Evolutionary conservation across 2,888 invertebrate genomes (phyloP).

Genomic region (Drosophila prostipennis): DNA sequence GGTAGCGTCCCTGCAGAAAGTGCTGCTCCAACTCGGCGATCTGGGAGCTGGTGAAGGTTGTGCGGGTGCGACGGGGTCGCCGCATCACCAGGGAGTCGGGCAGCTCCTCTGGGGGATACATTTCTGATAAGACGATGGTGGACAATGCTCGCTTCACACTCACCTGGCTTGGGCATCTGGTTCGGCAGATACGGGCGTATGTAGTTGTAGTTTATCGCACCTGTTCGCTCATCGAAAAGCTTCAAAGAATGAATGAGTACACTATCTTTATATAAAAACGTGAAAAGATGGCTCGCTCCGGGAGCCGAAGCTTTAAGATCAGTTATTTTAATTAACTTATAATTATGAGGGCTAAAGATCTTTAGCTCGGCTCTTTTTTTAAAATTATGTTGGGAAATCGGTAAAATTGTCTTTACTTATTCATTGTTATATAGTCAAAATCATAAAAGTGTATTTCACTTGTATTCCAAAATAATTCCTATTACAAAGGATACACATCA

Average conservation of each 20-base stretch:
- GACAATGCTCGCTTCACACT: slow-evolving; percentile 23
- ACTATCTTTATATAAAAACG: slow-evolving; percentile 13
- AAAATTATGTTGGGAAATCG: no score
- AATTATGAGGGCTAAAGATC: no score
- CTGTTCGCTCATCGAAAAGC: slow-evolving; percentile 75
- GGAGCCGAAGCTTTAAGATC: neutral
- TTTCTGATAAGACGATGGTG: neutral
- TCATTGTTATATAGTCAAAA: no score
- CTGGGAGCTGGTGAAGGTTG: slow-evolving; percentile 77
- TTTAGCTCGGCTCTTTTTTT: no score
- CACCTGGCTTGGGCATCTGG: slow-evolving; percentile 67
- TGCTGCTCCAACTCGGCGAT: slow-evolving; percentile 75
- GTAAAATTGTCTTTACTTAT: no score
- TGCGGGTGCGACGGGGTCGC: slow-evolving; percentile 75
- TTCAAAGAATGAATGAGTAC: slow-evolving; percentile 28
- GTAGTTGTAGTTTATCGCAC: slow-evolving; percentile 74
- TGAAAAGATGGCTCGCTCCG: neutral
- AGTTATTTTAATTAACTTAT: no score
- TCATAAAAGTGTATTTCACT: no score
- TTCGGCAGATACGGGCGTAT: slow-evolving; percentile 73
- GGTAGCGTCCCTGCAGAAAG: slow-evolving; percentile 74
- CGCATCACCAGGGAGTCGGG: slow-evolving; percentile 74
- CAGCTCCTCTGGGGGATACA: slow-evolving; percentile 62
- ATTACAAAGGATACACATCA: no score
- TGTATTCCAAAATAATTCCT: no score